phyloP scores from a whole-genome alignment of 2,888 invertebrate species.

The Diplazon laetatorius region DNA sequence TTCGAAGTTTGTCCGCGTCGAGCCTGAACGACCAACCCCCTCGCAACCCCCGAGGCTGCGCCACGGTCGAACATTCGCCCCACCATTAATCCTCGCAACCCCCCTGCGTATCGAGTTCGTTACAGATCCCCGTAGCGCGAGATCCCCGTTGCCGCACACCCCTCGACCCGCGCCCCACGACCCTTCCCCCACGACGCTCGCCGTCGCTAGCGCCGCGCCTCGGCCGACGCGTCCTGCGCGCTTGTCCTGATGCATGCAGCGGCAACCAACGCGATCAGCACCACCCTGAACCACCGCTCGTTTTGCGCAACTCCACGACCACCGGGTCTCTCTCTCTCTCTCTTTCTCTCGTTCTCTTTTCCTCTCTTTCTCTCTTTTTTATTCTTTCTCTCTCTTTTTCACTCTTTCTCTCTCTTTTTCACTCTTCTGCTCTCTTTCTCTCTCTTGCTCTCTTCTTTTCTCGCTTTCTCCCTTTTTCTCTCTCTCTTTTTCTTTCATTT shows the following conservation, averaged over 20 bases:
- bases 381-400: neutral
- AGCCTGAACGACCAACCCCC: conserved; percentile 72
- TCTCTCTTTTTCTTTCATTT: too few relatives aligned
- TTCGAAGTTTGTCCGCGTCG: conserved; percentile 52
- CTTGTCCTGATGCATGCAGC: conserved; percentile 42
- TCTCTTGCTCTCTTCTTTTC: too few relatives aligned
- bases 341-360: conserved; percentile 45
- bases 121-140: conserved; percentile 79
- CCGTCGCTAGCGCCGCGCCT: conserved; percentile 27
- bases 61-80: conserved; percentile 53
- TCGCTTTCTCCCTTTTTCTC: too few relatives aligned
- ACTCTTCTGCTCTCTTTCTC: too few relatives aligned
- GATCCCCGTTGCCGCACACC: conserved; percentile 73
- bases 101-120: conserved; percentile 79
- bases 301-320: conserved; percentile 64
- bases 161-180: conserved; percentile 60
- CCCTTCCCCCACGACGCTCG: conserved; percentile 43
- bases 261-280: conserved; percentile 27
- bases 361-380: neutral
- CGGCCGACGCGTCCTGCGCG: conserved; percentile 30
- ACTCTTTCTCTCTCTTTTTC: too few relatives aligned
- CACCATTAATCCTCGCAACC: conserved; percentile 67
- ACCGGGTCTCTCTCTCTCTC: conserved; percentile 33
- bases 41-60: conserved; percentile 49
- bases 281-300: conserved; percentile 43